Conservation (phyloP, 2,888 invertebrate species). For the Pyrrhia umbra region DNA sequence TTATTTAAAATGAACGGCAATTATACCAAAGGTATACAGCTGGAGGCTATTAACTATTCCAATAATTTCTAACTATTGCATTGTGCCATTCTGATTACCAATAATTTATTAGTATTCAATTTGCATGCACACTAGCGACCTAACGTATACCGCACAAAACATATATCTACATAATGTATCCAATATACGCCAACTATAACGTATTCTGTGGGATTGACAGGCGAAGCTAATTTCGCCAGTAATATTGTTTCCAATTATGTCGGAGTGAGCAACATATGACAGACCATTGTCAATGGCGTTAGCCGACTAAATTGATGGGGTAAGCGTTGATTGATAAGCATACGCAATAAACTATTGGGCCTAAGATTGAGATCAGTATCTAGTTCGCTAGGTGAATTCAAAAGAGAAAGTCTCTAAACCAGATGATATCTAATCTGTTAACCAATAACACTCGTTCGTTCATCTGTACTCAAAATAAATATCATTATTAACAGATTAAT, state of each 20-base stretch:
- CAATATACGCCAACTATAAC: conserved; percentile 4
- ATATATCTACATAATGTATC: conserved; percentile 1
- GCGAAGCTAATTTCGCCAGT: conserved; percentile 37
- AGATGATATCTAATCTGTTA: conserved; percentile 33
- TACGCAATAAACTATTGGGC: conserved; percentile 8
- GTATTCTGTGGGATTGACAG: conserved; percentile 32
- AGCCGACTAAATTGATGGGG: conserved; percentile 18
- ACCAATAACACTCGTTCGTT: conserved; percentile 34
- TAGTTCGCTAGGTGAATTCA: conserved; percentile 17
- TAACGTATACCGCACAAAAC: conserved; percentile 7
- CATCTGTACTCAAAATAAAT: conserved; percentile 10
- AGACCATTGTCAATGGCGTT: conserved; percentile 34
- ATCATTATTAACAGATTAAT: conserved; percentile 15
- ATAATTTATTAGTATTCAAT: conserved; percentile 48
- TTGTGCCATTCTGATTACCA: conserved; percentile 19
- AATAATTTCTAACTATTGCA: conserved; percentile 8
- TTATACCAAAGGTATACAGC: conserved; percentile 19
- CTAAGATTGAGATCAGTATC: conserved; percentile 17
- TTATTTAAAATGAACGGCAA: conserved; percentile 8
- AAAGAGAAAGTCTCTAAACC: conserved; percentile 39
- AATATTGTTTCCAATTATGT: conserved; percentile 53
- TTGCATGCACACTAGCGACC: conserved; percentile 24
- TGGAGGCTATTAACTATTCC: conserved; percentile 16
- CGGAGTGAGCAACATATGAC: conserved; percentile 33
- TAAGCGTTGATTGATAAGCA: conserved; percentile 36